These are phyloP conservation scores for Tryphoninae sp. DNA, from an alignment of 2,888 invertebrate species.

Conservation along the genomic window DNA sequence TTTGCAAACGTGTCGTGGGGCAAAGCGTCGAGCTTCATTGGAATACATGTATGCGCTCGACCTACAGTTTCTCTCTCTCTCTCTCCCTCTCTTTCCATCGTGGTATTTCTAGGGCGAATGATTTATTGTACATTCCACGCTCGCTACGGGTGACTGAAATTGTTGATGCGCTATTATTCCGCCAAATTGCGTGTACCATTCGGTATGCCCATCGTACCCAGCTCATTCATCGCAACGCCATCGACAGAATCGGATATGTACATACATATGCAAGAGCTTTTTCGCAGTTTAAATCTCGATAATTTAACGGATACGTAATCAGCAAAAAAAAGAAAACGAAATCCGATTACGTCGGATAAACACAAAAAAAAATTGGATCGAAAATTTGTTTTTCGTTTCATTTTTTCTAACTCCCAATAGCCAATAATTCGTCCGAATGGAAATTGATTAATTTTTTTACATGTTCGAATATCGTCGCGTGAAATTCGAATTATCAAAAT, in stretches of 20 bases:
- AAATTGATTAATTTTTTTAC: too few species aligned
- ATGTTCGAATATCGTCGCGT: too few species aligned
- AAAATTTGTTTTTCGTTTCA: neutral
- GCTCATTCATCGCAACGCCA: slow-evolving; percentile 55
- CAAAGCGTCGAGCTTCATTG: slow-evolving; percentile 51
- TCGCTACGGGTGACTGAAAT: slow-evolving; percentile 53
- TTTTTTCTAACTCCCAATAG: neutral
- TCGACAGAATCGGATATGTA: slow-evolving; percentile 37
- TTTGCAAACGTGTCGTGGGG: slow-evolving; percentile 48
- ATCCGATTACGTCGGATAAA: neutral
- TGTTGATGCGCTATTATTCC: slow-evolving; percentile 60
- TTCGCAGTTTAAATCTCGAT: neutral
- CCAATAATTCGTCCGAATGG: too few species aligned
- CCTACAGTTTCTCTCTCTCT: slow-evolving; percentile 24
- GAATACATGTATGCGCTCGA: slow-evolving; percentile 56
- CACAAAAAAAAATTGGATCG: neutral
- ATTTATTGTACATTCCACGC: slow-evolving; percentile 55
- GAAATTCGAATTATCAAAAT: too few species aligned
- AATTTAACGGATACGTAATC: neutral
- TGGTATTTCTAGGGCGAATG: slow-evolving; percentile 31
- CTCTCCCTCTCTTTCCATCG: neutral
- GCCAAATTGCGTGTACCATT: slow-evolving; percentile 47
- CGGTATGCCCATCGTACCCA: slow-evolving; percentile 28
- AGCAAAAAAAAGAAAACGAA: neutral
- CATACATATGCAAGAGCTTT: neutral